A percentile compares a stretch with the other conserved stretches of the same genome.
Evolutionary conservation across 2,888 invertebrate genomes (phyloP).

Genomic region (Aphodius granarius): DNA sequence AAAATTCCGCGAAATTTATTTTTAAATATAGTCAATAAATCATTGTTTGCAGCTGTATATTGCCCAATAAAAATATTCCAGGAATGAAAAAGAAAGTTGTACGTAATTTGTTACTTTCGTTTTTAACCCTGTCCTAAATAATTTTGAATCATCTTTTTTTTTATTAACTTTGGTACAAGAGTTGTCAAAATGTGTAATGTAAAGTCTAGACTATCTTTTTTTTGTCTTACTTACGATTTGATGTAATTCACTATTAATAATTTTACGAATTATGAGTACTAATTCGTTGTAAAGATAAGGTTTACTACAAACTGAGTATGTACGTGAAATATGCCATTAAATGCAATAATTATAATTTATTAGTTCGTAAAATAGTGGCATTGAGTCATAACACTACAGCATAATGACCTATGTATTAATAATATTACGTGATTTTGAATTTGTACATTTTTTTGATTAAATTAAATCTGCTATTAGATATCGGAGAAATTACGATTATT

Average conservation of each 20-base stretch:
- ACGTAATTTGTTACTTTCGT: no score
- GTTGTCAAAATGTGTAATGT: no score
- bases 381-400: background rate
- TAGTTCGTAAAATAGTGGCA: background rate
- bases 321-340: background rate
- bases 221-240: background rate
- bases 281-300: background rate
- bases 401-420: background rate
- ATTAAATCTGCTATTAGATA: background rate
- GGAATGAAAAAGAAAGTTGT: no score
- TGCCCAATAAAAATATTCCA: no score
- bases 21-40: no score
- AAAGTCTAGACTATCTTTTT: background rate
- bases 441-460: no score
- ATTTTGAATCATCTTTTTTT: background rate
- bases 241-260: background rate
- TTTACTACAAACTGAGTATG: background rate
- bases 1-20: no score
- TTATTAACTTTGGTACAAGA: no score
- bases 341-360: background rate
- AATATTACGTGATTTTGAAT: background rate
- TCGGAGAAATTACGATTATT: no score
- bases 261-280: background rate
- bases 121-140: background rate
- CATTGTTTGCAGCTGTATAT: no score